Percentiles rank a stretch among this genome's conserved stretches.
phyloP scores from a whole-genome alignment of 2,113 vertebrate genomes.

The Dissostichus mawsoni region DNA sequence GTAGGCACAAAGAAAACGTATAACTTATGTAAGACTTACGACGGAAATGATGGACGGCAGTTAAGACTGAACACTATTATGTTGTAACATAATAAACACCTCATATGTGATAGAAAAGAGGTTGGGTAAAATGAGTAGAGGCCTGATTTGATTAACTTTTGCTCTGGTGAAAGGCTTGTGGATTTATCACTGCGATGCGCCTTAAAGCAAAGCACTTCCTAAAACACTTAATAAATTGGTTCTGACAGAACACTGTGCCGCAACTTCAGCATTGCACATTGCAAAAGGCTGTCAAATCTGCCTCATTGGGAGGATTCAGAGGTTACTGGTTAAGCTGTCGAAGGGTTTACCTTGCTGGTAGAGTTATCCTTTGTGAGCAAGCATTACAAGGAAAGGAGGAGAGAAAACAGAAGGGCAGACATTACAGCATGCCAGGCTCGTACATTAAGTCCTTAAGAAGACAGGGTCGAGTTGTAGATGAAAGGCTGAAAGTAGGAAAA shows the following conservation, averaged over 20 bases:
- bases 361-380: conserved; percentile 94
- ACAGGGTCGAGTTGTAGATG: conserved; percentile 31
- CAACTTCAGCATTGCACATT: background rate
- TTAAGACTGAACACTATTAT: background rate
- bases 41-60: conserved; percentile 9
- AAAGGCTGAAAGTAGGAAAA: background rate
- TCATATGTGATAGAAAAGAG: conserved; percentile 1
- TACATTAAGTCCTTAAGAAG: conserved; percentile 50
- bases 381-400: conserved; percentile 83
- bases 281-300: conserved; percentile 45
- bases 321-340: conserved; percentile 58
- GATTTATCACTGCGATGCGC: background rate
- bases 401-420: conserved; percentile 71
- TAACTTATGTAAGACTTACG: background rate
- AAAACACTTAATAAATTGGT: conserved; percentile 3
- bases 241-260: background rate
- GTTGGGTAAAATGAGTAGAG: conserved; percentile 19
- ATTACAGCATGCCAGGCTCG: conserved; percentile 70
- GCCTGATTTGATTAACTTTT: conserved; percentile 17
- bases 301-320: conserved; percentile 35
- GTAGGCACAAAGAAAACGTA: background rate
- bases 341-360: conserved; percentile 94
- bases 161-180: background rate
- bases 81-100: conserved; percentile 15
- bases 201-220: conserved; percentile 14